These are phyloP conservation scores for Muschampia plurimacula DNA, from an alignment of 2,888 invertebrate species.

Conservation along the genomic window DNA sequence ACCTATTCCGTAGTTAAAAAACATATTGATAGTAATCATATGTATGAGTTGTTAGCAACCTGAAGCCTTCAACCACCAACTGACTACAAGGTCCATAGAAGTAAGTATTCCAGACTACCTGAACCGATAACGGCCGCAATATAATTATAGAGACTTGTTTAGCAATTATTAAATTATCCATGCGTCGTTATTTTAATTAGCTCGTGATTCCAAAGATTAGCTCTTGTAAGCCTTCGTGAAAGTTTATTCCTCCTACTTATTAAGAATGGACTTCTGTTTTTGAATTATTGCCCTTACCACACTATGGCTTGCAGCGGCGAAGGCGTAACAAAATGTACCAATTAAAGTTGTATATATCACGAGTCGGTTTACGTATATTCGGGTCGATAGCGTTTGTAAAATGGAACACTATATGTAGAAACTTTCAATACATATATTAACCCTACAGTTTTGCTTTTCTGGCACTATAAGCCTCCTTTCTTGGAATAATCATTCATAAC, in stretches of 20 bases:
- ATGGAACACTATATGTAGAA: neutral
- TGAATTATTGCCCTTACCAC: slow-evolving; percentile 44
- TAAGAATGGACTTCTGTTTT: slow-evolving; percentile 48
- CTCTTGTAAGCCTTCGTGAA: slow-evolving; percentile 48
- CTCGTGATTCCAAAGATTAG: slow-evolving; percentile 54
- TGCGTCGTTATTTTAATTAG: slow-evolving; percentile 55
- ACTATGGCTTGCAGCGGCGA: slow-evolving; percentile 3
- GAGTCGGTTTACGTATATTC: neutral
- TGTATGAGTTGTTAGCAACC: neutral
- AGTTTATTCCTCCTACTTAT: slow-evolving; percentile 49
- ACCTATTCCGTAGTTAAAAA: too few relatives aligned
- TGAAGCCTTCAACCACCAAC: neutral
- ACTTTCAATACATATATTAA: neutral
- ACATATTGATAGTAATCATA: too few relatives aligned
- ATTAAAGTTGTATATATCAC: slow-evolving; percentile 5
- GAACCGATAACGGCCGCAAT: slow-evolving; percentile 26
- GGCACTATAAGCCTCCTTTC: too few relatives aligned
- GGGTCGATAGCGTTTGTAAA: neutral
- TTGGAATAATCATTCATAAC: too few relatives aligned
- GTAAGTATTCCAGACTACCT: slow-evolving; percentile 13
- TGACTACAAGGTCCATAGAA: slow-evolving; percentile 10
- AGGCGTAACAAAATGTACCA: slow-evolving; percentile 21
- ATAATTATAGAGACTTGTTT: slow-evolving; percentile 49
- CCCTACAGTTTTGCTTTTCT: too few relatives aligned
- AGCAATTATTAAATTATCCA: slow-evolving; percentile 53